These are phyloP conservation scores for Phenganax stokvisi DNA, from an alignment of 92 coral and sea anemone species.

Conservation along the genomic window DNA sequence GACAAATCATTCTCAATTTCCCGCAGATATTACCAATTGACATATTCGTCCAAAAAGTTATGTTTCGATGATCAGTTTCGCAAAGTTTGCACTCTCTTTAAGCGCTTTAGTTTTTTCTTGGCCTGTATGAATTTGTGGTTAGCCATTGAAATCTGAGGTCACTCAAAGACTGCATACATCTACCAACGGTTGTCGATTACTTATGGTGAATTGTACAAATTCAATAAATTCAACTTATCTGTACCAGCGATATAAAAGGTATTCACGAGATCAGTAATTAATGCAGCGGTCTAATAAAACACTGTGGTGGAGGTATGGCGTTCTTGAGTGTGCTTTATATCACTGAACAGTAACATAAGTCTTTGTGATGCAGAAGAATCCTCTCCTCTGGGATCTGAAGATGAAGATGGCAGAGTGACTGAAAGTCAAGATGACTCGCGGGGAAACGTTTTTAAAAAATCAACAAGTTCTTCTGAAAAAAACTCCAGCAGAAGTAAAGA, in stretches of 20 bases:
- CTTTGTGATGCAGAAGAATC: slow-evolving; percentile 58
- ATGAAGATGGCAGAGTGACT: slow-evolving; percentile 57
- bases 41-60: too few species aligned
- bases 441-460: slow-evolving; percentile 38
- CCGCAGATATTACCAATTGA: too few species aligned
- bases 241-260: too few species aligned
- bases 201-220: too few species aligned
- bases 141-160: background rate
- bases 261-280: too few species aligned
- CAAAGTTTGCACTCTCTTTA: too few species aligned
- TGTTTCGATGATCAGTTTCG: too few species aligned
- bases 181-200: too few species aligned
- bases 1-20: too few species aligned
- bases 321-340: background rate
- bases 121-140: too few species aligned
- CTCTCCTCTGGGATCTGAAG: slow-evolving; percentile 80
- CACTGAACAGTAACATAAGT: background rate
- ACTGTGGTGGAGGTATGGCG: background rate
- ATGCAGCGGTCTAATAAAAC: background rate
- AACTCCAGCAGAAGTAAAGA: slow-evolving; percentile 32
- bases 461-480: slow-evolving; percentile 25
- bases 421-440: slow-evolving; percentile 59
- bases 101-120: too few species aligned
- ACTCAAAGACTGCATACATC: background rate
- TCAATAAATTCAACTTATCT: too few species aligned